Evolutionary conservation across 2,888 invertebrate species (phyloP).

Genomic region (Lapara coniferarum): DNA sequence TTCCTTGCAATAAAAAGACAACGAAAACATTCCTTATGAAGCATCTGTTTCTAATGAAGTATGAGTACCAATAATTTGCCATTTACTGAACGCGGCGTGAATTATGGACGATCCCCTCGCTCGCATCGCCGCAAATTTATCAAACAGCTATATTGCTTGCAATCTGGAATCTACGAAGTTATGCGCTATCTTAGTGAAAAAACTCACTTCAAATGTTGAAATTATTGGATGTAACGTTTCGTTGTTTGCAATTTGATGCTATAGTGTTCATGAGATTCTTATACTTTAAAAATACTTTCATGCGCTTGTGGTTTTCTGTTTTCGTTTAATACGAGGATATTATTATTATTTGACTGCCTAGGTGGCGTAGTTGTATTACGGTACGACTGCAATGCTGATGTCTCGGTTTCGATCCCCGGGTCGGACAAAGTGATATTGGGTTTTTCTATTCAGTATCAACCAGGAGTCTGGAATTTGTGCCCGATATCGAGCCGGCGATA

Average conservation of each 20-base stretch:
- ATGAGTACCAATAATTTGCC: constrained; percentile 10
- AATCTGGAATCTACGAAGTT: not conserved
- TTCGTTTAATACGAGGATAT: not conserved
- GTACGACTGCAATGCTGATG: no score
- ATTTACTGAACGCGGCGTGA: constrained; percentile 1
- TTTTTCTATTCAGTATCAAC: no score
- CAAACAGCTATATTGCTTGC: not conserved
- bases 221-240: not conserved
- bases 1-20: not conserved
- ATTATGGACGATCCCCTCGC: not conserved
- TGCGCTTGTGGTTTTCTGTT: constrained; percentile 8
- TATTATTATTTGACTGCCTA: no score
- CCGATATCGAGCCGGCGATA: no score
- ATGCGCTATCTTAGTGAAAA: not conserved
- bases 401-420: no score
- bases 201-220: not conserved
- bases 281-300: not conserved
- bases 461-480: no score
- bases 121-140: not conserved
- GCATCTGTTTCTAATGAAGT: not conserved
- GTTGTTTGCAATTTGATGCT: constrained; percentile 1
- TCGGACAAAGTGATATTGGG: no score
- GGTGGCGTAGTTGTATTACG: no score
- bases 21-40: not conserved
- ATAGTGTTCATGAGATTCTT: not conserved